A percentile compares a stretch with the other conserved stretches of the same genome.
phyloP scores from a whole-genome alignment of 2,888 invertebrate species.

The Blera fallax region DNA sequence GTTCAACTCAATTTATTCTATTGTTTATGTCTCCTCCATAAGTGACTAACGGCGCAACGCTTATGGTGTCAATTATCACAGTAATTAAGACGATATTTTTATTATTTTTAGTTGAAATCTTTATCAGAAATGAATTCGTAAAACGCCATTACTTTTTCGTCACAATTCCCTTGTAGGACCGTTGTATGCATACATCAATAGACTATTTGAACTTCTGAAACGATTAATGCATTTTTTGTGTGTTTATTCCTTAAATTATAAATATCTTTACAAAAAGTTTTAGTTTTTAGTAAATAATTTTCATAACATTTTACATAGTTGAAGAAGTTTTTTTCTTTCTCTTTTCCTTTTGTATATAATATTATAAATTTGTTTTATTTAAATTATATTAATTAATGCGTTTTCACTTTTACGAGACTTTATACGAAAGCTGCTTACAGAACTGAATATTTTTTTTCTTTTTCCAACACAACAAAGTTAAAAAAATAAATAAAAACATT shows the following conservation, averaged over 20 bases:
- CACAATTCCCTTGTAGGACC: too few species aligned
- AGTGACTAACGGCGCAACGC: too few species aligned
- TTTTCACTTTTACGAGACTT: slow-evolving; percentile 37
- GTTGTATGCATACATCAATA: not conserved
- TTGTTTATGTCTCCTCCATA: too few species aligned
- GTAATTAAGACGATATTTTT: too few species aligned
- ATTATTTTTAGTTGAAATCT: too few species aligned
- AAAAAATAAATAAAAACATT: slow-evolving; percentile 51
- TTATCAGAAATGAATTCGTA: too few species aligned
- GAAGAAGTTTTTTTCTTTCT: slow-evolving; percentile 54
- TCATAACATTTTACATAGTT: slow-evolving; percentile 72
- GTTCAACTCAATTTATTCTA: too few species aligned
- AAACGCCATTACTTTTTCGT: too few species aligned
- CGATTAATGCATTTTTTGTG: slow-evolving; percentile 66
- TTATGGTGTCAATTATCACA: too few species aligned
- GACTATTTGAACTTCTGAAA: slow-evolving; percentile 48
- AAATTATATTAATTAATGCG: slow-evolving; percentile 44
- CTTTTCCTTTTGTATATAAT: slow-evolving; percentile 53
- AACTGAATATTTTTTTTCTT: slow-evolving; percentile 35
- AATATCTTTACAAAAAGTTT: slow-evolving; percentile 70
- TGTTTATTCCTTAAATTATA: slow-evolving; percentile 71
- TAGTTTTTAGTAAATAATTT: slow-evolving; percentile 68
- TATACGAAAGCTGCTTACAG: slow-evolving; percentile 50
- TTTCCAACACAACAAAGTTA: slow-evolving; percentile 43
- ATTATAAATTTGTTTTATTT: slow-evolving; percentile 70